A percentile compares a stretch with the other conserved stretches of the same genome.
These are phyloP conservation scores for Colostygia pectinataria DNA, from an alignment of 2,888 invertebrate genomes.

Conservation along the genomic window DNA sequence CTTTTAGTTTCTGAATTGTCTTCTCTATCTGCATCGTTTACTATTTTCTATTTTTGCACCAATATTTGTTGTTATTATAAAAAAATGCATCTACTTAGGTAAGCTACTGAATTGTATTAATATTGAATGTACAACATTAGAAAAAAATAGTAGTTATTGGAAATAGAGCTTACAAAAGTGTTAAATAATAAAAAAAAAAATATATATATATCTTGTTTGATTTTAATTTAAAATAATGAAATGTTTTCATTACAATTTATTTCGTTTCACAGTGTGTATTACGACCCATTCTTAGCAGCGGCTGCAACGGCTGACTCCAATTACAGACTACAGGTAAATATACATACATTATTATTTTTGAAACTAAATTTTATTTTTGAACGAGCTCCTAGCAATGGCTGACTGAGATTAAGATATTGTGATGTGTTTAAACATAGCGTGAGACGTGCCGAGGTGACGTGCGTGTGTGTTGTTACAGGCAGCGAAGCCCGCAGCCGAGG, in stretches of 20 bases:
- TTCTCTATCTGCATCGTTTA: slow-evolving; percentile 15
- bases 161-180: slow-evolving; percentile 20
- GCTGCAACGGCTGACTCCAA: slow-evolving; percentile 93
- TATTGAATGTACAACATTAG: not conserved
- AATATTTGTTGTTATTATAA: slow-evolving; percentile 12
- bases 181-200: not conserved
- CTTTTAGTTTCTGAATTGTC: slow-evolving; percentile 6
- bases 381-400: not conserved
- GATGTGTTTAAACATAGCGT: slow-evolving; percentile 8
- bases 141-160: not conserved
- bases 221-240: not conserved
- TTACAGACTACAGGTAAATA: slow-evolving; percentile 94
- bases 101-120: slow-evolving; percentile 11
- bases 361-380: too few species aligned
- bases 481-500: slow-evolving; percentile 87
- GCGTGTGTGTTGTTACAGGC: slow-evolving; percentile 85
- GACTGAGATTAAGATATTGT: not conserved
- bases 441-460: slow-evolving; percentile 48
- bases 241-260: slow-evolving; percentile 24
- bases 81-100: slow-evolving; percentile 21
- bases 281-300: slow-evolving; percentile 97
- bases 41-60: slow-evolving; percentile 18
- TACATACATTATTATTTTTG: not conserved
- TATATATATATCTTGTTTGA: not conserved
- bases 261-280: slow-evolving; percentile 91